A percentile compares a stretch with the other conserved stretches of the same genome.
Evolutionary conservation across 1,140 invertebrate species (phyloP).

Genomic region (Formica exsecta): DNA sequence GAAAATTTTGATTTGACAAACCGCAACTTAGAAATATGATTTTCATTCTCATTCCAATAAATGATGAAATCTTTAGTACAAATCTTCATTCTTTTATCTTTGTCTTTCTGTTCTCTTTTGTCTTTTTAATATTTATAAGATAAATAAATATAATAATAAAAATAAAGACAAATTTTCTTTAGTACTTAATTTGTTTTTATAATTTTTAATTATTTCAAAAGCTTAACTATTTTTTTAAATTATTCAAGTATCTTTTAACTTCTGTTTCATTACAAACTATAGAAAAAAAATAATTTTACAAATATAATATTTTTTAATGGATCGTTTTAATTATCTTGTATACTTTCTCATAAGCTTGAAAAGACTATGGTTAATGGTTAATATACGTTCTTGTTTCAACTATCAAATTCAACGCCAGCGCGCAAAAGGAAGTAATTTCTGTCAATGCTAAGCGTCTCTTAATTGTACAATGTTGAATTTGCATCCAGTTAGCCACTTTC

Average conservation of each 20-base stretch:
- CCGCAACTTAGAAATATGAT: background rate
- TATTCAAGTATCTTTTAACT: background rate
- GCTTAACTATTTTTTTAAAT: background rate
- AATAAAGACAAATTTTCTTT: background rate
- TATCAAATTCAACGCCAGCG: background rate
- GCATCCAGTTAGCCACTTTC: conserved; percentile 43
- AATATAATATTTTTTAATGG: background rate
- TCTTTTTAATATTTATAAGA: background rate
- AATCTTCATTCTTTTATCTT: background rate
- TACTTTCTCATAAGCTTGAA: background rate
- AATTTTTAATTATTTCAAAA: background rate
- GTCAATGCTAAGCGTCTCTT: conserved; percentile 23
- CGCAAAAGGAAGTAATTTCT: conserved; percentile 12
- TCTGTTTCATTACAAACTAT: background rate
- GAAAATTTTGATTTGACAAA: background rate
- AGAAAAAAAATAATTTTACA: background rate
- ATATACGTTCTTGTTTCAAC: background rate
- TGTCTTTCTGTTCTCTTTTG: background rate
- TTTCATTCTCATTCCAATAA: background rate
- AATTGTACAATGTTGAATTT: conserved; percentile 68
- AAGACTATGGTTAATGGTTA: background rate
- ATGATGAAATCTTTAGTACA: background rate
- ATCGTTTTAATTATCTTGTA: background rate
- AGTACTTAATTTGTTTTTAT: background rate
- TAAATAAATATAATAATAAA: no score